A percentile compares a stretch with the other conserved stretches of the same genome.
phyloP scores from a whole-genome alignment of 2,888 invertebrate genomes.

The Aleiodes testaceus region DNA sequence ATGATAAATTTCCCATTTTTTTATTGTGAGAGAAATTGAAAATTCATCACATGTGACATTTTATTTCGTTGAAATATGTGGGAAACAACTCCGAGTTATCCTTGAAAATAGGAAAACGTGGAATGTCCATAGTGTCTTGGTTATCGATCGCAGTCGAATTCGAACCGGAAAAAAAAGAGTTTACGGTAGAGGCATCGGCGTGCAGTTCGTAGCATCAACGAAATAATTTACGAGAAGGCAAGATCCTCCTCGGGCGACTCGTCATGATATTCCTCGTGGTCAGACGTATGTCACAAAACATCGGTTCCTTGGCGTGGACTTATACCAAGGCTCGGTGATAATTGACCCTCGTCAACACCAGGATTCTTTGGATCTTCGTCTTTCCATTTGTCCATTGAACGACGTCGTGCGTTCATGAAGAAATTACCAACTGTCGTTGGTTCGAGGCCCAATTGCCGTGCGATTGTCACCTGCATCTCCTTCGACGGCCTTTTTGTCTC shows the following conservation, averaged over 20 bases:
- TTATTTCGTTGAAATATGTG: slow-evolving; percentile 18
- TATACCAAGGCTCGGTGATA: slow-evolving; percentile 72
- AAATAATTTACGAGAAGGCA: slow-evolving; percentile 67
- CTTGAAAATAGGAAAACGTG: slow-evolving; percentile 24
- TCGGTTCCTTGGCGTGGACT: slow-evolving; percentile 70
- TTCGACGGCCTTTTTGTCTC: slow-evolving; percentile 99
- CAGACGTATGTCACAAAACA: slow-evolving; percentile 73
- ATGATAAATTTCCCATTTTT: background rate
- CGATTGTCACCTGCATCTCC: slow-evolving; percentile 99
- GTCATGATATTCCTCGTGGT: slow-evolving; percentile 73
- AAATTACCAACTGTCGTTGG: slow-evolving; percentile 99
- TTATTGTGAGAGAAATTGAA: background rate
- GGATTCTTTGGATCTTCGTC: slow-evolving; percentile 87
- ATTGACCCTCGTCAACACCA: slow-evolving; percentile 70
- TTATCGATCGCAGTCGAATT: slow-evolving; percentile 25
- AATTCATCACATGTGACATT: slow-evolving; percentile 1
- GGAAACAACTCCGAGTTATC: background rate
- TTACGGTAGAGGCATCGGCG: slow-evolving; percentile 22
- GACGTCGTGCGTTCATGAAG: slow-evolving; percentile 99
- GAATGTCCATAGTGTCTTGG: background rate
- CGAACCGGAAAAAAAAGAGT: slow-evolving; percentile 17
- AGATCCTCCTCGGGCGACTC: slow-evolving; percentile 71
- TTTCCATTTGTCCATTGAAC: slow-evolving; percentile 99
- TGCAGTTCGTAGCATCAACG: slow-evolving; percentile 40
- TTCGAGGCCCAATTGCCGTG: slow-evolving; percentile 95